phyloP scores from a whole-genome alignment of 2,888 invertebrate genomes.

The Hirtodrosophila alboralis region DNA sequence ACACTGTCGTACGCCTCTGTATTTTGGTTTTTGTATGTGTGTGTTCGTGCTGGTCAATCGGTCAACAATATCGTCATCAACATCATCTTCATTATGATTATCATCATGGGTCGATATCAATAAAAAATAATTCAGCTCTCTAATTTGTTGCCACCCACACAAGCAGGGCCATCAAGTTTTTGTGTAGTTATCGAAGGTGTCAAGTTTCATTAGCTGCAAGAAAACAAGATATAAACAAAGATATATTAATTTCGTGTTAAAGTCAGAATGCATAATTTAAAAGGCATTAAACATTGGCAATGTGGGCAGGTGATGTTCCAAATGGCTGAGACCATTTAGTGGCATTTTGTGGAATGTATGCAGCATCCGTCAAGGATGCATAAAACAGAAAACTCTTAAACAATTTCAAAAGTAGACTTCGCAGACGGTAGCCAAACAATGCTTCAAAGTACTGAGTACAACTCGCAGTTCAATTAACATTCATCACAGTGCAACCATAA shows the following conservation, averaged over 20 bases:
- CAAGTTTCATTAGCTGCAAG: constrained; percentile 70
- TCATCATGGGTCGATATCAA: constrained; percentile 30
- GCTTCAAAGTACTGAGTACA: constrained; percentile 57
- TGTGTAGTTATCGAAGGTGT: constrained; percentile 46
- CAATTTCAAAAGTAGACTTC: background rate
- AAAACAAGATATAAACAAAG: constrained; percentile 47
- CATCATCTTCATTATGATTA: constrained; percentile 13
- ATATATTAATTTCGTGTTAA: constrained; percentile 44
- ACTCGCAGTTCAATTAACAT: constrained; percentile 71
- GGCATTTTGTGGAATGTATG: constrained; percentile 18
- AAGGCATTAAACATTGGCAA: constrained; percentile 29
- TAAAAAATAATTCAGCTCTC: constrained; percentile 43
- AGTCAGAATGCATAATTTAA: constrained; percentile 41
- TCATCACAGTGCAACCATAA: constrained; percentile 65
- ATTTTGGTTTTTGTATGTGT: background rate
- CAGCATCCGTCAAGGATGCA: constrained; percentile 67
- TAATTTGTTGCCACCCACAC: constrained; percentile 54
- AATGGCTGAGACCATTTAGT: background rate
- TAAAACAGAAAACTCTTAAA: constrained; percentile 31
- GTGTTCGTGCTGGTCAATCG: constrained; percentile 39
- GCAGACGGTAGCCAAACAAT: constrained; percentile 39
- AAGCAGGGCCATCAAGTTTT: constrained; percentile 34
- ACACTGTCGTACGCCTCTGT: constrained; percentile 18
- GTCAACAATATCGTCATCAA: constrained; percentile 30
- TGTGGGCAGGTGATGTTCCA: constrained; percentile 43